Conservation (phyloP, 2,888 invertebrate genomes). For the Patella depressa region DNA sequence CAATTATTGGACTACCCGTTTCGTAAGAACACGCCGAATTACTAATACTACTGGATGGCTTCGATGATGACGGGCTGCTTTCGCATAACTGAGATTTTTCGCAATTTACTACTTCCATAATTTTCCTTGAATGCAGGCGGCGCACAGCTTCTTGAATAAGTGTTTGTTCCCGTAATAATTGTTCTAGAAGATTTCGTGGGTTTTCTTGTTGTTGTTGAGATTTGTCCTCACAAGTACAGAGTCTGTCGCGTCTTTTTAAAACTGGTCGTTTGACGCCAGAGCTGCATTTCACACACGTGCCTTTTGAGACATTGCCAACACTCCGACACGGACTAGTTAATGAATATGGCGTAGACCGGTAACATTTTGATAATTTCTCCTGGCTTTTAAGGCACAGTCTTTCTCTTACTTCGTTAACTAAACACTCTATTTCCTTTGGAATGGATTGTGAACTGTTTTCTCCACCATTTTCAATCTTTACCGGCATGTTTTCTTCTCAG, state of each 20-base stretch:
- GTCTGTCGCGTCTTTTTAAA: conserved; percentile 3
- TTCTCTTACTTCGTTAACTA: conserved; percentile 33
- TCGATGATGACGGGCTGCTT: too few species aligned
- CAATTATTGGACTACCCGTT: too few species aligned
- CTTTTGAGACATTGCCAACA: background rate
- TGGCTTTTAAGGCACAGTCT: conserved; percentile 33
- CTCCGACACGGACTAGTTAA: conserved; percentile 11
- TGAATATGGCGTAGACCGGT: conserved; percentile 26
- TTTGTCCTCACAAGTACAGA: background rate
- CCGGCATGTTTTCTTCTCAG: conserved; percentile 20
- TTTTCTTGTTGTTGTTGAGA: conserved; percentile 14
- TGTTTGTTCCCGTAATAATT: conserved; percentile 32
- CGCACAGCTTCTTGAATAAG: conserved; percentile 38
- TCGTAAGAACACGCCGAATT: too few species aligned
- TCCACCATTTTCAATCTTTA: conserved; percentile 21
- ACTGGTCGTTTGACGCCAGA: background rate
- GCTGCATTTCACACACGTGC: background rate
- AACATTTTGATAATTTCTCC: conserved; percentile 26
- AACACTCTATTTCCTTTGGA: conserved; percentile 28
- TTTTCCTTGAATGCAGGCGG: conserved; percentile 19
- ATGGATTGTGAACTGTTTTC: conserved; percentile 1
- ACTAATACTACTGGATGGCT: too few species aligned
- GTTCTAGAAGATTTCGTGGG: conserved; percentile 26
- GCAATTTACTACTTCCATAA: conserved; percentile 15
- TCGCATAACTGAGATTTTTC: conserved; percentile 10